These are phyloP conservation scores for Dendrolimus punctatus DNA, from an alignment of 1,140 invertebrate species.

Conservation along the genomic window DNA sequence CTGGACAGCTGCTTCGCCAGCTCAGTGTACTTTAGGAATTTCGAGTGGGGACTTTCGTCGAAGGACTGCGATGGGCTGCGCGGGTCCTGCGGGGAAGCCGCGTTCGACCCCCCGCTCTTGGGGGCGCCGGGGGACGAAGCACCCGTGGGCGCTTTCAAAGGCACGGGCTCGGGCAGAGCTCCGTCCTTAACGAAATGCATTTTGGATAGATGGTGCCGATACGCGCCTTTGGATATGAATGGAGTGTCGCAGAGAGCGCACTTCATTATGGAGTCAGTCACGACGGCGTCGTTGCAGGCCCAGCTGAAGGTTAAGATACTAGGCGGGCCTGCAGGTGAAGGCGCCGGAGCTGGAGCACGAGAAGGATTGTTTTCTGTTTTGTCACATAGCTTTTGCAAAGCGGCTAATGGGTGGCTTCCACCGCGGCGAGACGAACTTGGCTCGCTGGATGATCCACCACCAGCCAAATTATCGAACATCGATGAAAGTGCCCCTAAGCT, in stretches of 20 bases:
- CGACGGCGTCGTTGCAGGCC: slow-evolving; percentile 93
- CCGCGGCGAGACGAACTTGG: slow-evolving; percentile 74
- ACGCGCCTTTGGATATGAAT: slow-evolving; percentile 96
- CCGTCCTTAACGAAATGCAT: slow-evolving; percentile 98
- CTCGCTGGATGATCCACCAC: slow-evolving; percentile 62
- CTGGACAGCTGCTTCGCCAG: slow-evolving; percentile 96
- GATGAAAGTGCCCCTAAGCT: slow-evolving; percentile 89
- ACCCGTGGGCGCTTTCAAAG: slow-evolving; percentile 69
- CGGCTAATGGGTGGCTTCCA: slow-evolving; percentile 90
- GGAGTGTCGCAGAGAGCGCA: slow-evolving; percentile 97
- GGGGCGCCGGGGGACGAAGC: slow-evolving; percentile 55
- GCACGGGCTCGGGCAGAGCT: slow-evolving; percentile 81
- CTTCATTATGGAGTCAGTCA: slow-evolving; percentile 93
- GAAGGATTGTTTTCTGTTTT: slow-evolving; percentile 86
- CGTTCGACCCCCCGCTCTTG: slow-evolving; percentile 66
- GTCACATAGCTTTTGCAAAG: slow-evolving; percentile 94
- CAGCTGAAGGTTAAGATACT: slow-evolving; percentile 93
- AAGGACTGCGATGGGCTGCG: slow-evolving; percentile 75
- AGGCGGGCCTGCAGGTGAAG: slow-evolving; percentile 77
- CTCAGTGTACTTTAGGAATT: slow-evolving; percentile 97
- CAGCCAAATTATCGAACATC: slow-evolving; percentile 90
- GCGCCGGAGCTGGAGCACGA: slow-evolving; percentile 56
- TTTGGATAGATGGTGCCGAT: slow-evolving; percentile 95
- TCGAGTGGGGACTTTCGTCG: slow-evolving; percentile 95
- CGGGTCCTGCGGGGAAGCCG: slow-evolving; percentile 71